These are phyloP conservation scores for Halcyon smyrnensis DNA, from an alignment of 2,797 vertebrate species.

Conservation along the genomic window DNA sequence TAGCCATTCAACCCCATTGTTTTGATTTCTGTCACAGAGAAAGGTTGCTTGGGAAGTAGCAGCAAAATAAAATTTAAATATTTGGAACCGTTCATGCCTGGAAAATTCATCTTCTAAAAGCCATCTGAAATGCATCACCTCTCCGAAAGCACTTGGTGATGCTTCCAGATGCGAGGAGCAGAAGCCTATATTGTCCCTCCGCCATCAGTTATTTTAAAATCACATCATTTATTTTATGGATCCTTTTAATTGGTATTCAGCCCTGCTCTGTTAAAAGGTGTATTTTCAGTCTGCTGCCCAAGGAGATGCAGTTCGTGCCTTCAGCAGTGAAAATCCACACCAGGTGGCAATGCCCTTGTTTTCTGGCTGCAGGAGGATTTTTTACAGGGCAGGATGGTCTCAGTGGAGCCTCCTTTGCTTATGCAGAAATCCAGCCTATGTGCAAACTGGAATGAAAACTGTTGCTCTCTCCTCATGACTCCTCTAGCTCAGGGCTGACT, in stretches of 20 bases:
- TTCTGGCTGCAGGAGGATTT: background rate
- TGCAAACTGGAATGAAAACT: background rate
- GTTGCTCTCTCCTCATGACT: background rate
- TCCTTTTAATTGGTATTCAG: background rate
- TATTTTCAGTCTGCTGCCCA: background rate
- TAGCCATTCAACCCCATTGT: background rate
- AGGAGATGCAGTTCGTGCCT: background rate
- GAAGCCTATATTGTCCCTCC: background rate
- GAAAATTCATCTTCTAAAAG: conserved; percentile 1
- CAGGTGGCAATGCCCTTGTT: background rate
- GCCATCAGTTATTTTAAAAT: background rate
- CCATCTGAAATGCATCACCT: background rate
- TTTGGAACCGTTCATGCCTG: background rate
- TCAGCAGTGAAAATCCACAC: background rate
- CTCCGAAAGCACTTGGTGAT: background rate
- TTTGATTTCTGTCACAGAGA: background rate
- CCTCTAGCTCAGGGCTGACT: background rate
- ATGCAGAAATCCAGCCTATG: background rate
- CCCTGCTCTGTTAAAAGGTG: background rate
- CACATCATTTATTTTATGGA: background rate
- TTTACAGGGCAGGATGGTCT: background rate
- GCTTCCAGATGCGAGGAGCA: background rate
- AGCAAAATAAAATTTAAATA: background rate
- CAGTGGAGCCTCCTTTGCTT: background rate
- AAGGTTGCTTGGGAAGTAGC: background rate